Conservation (phyloP, 2,113 vertebrate genomes). For the Leuciscus idus region DNA sequence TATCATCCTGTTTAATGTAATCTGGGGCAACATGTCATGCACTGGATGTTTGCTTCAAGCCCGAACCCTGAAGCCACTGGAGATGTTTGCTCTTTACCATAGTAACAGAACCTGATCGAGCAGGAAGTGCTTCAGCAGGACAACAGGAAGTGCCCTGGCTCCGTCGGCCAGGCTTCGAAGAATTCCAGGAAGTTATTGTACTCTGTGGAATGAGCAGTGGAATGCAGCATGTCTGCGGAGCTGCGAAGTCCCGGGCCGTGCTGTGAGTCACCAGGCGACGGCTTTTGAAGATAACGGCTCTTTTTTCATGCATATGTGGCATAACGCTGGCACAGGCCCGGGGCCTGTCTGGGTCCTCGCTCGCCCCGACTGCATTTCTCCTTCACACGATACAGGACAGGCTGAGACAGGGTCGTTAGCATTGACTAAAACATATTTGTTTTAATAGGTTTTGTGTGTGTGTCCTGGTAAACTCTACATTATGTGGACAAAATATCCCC, state of each 20-base stretch:
- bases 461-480: too few species aligned
- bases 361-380: neutral
- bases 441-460: too few species aligned
- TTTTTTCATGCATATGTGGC: constrained; percentile 54
- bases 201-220: constrained; percentile 92
- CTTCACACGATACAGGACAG: neutral
- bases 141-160: constrained; percentile 99
- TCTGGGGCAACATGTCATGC: neutral
- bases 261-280: constrained; percentile 74
- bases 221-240: constrained; percentile 88
- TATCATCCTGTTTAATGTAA: neutral
- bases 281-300: constrained; percentile 81
- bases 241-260: constrained; percentile 77
- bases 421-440: neutral
- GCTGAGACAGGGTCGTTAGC: too few species aligned
- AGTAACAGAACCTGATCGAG: constrained; percentile 87
- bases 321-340: constrained; percentile 26
- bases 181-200: constrained; percentile 99
- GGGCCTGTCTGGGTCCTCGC: constrained; percentile 15
- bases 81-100: constrained; percentile 74
- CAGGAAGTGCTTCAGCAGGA: constrained; percentile 95
- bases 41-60: neutral
- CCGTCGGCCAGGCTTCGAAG: constrained; percentile 89
- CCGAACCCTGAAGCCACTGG: neutral
- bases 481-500: too few species aligned